Conservation (phyloP, 2,888 invertebrate genomes). For the Ennomos erosarius region DNA sequence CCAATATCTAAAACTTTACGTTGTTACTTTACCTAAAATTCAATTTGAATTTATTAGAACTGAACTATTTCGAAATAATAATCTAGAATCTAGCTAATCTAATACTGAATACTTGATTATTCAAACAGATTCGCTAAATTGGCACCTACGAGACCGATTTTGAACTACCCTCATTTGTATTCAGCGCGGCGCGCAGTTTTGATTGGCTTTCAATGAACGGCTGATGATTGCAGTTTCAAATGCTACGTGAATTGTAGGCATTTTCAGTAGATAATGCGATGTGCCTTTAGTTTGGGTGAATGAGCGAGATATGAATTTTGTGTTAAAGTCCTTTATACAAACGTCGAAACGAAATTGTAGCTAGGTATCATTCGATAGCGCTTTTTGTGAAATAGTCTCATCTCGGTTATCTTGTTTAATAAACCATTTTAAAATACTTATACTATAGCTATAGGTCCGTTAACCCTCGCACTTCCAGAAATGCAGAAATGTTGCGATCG, state of each 20-base stretch:
- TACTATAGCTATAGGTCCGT: too few relatives aligned
- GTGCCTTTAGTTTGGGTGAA: slow-evolving; percentile 3
- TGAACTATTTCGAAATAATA: slow-evolving; percentile 26
- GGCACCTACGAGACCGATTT: slow-evolving; percentile 49
- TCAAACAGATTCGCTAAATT: slow-evolving; percentile 53
- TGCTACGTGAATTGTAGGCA: slow-evolving; percentile 27
- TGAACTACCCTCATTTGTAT: slow-evolving; percentile 58
- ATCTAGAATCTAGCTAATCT: slow-evolving; percentile 35
- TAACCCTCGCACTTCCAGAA: too few relatives aligned
- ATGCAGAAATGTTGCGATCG: too few relatives aligned
- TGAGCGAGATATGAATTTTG: slow-evolving; percentile 7
- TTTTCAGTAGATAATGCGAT: slow-evolving; percentile 12
- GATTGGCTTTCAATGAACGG: slow-evolving; percentile 56
- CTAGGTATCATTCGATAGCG: too few relatives aligned
- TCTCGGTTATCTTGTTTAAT: too few relatives aligned
- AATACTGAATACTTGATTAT: slow-evolving; percentile 56
- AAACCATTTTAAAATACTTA: too few relatives aligned
- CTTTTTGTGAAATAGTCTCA: too few relatives aligned
- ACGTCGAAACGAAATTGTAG: too few relatives aligned
- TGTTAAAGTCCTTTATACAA: too few relatives aligned
- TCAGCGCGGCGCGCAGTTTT: slow-evolving; percentile 58
- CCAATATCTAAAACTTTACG: too few relatives aligned
- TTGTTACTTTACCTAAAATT: not conserved
- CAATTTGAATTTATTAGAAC: slow-evolving; percentile 8
- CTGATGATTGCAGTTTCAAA: slow-evolving; percentile 59